Evolutionary conservation across 1,140 invertebrate genomes (phyloP).

Genomic region (Capitella teleta): DNA sequence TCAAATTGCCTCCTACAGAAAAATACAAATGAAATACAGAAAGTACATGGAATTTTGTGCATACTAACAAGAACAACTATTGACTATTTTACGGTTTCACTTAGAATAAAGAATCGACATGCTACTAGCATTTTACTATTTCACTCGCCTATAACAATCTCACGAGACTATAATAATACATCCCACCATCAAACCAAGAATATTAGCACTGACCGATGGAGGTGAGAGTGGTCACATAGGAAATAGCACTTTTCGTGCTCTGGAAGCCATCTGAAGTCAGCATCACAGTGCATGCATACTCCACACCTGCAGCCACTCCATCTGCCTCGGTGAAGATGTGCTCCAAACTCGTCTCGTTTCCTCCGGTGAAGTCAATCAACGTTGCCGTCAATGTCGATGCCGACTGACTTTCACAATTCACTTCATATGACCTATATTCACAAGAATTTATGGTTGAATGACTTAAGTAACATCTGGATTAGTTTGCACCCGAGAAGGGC

Average conservation of each 20-base stretch:
- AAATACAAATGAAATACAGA: not conserved
- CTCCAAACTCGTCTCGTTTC: not conserved
- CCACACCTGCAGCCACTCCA: slow-evolving; percentile 12
- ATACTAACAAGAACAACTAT: not conserved
- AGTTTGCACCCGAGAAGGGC: no score
- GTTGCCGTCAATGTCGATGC: not conserved
- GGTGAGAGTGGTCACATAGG: slow-evolving; percentile 11
- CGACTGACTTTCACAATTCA: not conserved
- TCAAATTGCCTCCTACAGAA: slow-evolving; percentile 8
- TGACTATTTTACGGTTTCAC: not conserved
- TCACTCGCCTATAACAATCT: not conserved
- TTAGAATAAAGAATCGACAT: not conserved
- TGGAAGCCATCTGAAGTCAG: slow-evolving; percentile 2
- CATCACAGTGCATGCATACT: slow-evolving; percentile 15
- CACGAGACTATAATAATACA: not conserved
- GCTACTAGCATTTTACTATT: not conserved
- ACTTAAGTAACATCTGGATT: no score
- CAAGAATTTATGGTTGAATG: no score
- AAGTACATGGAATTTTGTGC: not conserved
- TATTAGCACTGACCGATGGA: slow-evolving; percentile 5
- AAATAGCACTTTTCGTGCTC: slow-evolving; percentile 11
- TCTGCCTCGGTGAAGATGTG: slow-evolving; percentile 14
- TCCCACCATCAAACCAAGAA: not conserved
- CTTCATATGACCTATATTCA: not conserved
- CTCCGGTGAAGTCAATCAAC: not conserved